Evolutionary conservation across 2,888 invertebrate species (phyloP), one percentile per base, ranked within the genome.

Genomic region (Schizaphis graminum): DNA sequence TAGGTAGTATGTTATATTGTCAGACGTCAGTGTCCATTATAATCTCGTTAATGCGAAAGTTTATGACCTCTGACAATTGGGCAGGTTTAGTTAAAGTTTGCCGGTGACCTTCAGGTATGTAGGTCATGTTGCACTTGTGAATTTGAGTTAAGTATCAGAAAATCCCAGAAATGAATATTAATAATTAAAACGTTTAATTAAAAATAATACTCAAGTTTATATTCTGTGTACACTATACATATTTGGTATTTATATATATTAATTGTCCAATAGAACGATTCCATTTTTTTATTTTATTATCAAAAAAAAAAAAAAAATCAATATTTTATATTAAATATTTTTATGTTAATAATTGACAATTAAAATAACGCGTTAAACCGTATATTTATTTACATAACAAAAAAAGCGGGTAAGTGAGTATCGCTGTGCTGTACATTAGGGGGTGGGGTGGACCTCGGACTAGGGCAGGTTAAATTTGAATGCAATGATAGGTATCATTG

Each of bases 141-240:
- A 49, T 87, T 35, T 7, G 49, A 87, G 3, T 1, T n/a, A 77
- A 77, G 77, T 7, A 21, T 53, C 49, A 10, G 21, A n/a, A 53
- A 49, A 87, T 87, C 35, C 24, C n/a, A 24, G 7, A 1, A 7
- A 87, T 87, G 24, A n/a, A n/a, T 49, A 49, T 87, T 49, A 49
- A 53, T 87, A 87, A 87, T 53, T 87, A 49, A 49, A 87, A 87
- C 24, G 21, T 87, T 53, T 47, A 53, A 49, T 87, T 87, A 16
- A 35, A 53, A n/a, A n/a, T 53, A 77, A 7, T 77, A 21, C 21
- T 77, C 1, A 21, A 77, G 35, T 77, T 2, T 26, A 35, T 77
- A 35, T 77, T 1, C 35, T 35, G 0, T 87, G 2, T 41, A 2
- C 2, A n/a, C n/a, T n/a, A 44, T 49, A n/a, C 28, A 49, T 8